These are phyloP conservation scores for Incurvaria masculella DNA, from an alignment of 2,888 invertebrate genomes.

Conservation along the genomic window DNA sequence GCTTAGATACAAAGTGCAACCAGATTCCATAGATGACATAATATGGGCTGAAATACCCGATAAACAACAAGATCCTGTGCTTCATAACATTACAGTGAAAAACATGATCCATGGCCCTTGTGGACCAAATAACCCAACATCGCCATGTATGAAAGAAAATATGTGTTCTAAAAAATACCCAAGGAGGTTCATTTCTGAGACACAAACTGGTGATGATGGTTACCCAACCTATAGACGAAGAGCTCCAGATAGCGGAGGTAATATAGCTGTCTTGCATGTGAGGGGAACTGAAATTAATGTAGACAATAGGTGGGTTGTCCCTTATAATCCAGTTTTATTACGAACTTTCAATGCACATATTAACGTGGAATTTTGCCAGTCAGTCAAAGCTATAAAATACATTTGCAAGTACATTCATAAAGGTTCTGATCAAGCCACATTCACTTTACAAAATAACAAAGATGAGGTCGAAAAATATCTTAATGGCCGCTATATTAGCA, in stretches of 20 bases:
- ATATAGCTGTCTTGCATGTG: background rate
- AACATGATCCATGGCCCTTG: constrained; percentile 16
- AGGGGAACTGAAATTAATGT: too few relatives aligned
- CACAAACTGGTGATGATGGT: constrained; percentile 23
- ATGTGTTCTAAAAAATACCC: constrained; percentile 27
- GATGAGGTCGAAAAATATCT: constrained; percentile 15
- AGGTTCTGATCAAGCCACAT: constrained; percentile 12
- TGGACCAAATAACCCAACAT: constrained; percentile 9
- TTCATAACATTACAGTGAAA: constrained; percentile 12
- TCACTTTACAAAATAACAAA: constrained; percentile 11
- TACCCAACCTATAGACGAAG: constrained; percentile 25
- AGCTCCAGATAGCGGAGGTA: constrained; percentile 17
- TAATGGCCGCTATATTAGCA: constrained; percentile 17
- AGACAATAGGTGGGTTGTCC: constrained; percentile 1
- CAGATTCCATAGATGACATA: constrained; percentile 13
- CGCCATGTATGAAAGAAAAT: constrained; percentile 20
- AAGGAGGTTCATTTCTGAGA: constrained; percentile 18
- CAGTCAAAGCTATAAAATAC: constrained; percentile 28
- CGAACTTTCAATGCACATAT: constrained; percentile 21
- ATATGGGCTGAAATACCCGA: constrained; percentile 15
- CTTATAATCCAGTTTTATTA: background rate
- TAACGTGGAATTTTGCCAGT: constrained; percentile 22
- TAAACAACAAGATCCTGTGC: constrained; percentile 10
- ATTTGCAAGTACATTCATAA: constrained; percentile 24
- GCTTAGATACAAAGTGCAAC: constrained; percentile 20